These are phyloP conservation scores for Chesias legatella DNA, from an alignment of 2,888 invertebrate genomes.

Conservation along the genomic window DNA sequence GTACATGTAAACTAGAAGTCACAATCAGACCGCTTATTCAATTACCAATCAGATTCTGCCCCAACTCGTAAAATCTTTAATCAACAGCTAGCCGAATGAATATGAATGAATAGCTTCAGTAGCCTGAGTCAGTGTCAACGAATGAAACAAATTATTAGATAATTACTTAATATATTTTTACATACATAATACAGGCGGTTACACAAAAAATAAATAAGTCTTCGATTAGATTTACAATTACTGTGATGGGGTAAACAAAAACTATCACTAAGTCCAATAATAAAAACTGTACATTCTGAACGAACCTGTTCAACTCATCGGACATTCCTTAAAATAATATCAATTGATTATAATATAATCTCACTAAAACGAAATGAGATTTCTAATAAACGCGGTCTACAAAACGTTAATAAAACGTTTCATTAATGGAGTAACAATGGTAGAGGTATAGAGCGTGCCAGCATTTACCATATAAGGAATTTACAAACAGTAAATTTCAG, in stretches of 20 bases:
- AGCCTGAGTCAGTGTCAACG: background rate
- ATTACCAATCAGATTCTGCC: too few species aligned
- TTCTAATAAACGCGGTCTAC: slow-evolving; percentile 2
- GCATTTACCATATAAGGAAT: too few species aligned
- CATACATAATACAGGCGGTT: slow-evolving; percentile 79
- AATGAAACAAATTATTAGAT: slow-evolving; percentile 47
- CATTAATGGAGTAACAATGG: too few species aligned
- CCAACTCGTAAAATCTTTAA: too few species aligned
- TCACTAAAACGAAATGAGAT: slow-evolving; percentile 12
- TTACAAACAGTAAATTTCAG: too few species aligned
- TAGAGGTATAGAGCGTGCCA: too few species aligned
- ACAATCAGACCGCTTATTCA: too few species aligned
- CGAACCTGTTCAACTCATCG: slow-evolving; percentile 1
- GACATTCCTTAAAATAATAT: slow-evolving; percentile 5
- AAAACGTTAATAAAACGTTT: too few species aligned
- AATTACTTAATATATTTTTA: slow-evolving; percentile 77
- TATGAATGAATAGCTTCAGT: too few species aligned
- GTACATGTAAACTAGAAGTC: too few species aligned
- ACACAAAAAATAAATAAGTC: slow-evolving; percentile 77
- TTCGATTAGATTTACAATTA: slow-evolving; percentile 44
- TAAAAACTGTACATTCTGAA: slow-evolving; percentile 26
- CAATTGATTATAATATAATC: background rate
- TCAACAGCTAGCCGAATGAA: too few species aligned
- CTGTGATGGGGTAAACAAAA: slow-evolving; percentile 45
- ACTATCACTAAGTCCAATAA: slow-evolving; percentile 20